Base-by-base conservation (phyloP, 2,888 invertebrate genomes). In the Epinotia bilunana region DNA sequence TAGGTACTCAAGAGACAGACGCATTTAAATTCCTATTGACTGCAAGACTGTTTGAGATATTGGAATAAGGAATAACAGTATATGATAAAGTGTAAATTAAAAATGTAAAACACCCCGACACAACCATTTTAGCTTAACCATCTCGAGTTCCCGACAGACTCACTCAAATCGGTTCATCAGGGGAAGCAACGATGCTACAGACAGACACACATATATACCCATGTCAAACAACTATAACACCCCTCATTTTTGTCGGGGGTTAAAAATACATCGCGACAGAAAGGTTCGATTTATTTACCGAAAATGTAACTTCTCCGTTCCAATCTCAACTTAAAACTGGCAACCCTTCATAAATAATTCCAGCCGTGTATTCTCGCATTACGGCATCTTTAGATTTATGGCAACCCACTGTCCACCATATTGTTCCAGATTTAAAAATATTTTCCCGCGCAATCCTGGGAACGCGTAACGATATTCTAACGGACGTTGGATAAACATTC, bases 381-480 rank as follows among this genome's bases (percentile, higher is more conserved):
- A 92, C 91, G 87, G 81, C 90, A 90, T 91, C 90, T 92, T 88
- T 86, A 91, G 92, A 93, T 93, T 93, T 93, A 93, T 91, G 82
- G 88, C 87, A 87, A 87, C 87, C 92, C 90, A 86, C 89, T 90
- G 91, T 91, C 92, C 86, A 88, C 91, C 90, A 90, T 92, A 91
- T 91, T 93, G 92, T 91, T 89, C 90, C 89, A 91, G 92, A 91
- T 93, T 92, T 91, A 91, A 92, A 92, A 92, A 90, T 91, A 90
- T 90, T 87, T 85, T 83, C 81, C 84, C 83, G 80, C 83, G 80
- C 80, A 86, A 86, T 86, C 85, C 82, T 82, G 82, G 85, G 86
- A 84, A 85, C 76, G 76, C 76, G 79, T 79, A 76, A 78, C 74
- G 80, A 77, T 82, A 85, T 85, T 82, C 81, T 81, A 80, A 83